A percentile compares a stretch with the other conserved stretches of the same genome.
phyloP scores from a whole-genome alignment of 2,113 vertebrate genomes.

The Seriola dumerili region DNA sequence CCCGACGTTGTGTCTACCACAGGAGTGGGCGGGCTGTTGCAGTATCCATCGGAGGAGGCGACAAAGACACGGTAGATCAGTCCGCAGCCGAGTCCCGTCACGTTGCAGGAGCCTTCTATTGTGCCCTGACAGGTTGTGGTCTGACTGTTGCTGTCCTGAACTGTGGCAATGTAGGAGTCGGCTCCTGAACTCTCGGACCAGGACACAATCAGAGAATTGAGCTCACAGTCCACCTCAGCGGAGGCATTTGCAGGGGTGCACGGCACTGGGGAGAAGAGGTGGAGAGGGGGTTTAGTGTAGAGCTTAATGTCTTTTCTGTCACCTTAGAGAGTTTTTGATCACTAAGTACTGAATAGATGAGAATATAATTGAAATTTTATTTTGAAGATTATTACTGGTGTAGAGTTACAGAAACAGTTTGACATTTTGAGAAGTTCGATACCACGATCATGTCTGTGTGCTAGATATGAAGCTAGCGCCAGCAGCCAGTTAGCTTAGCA shows the following conservation, averaged over 20 bases:
- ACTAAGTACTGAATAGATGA: neutral
- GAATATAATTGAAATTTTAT: neutral
- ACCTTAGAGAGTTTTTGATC: neutral
- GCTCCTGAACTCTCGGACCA: constrained; percentile 81
- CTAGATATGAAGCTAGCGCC: no score
- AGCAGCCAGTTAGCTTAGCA: no score
- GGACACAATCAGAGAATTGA: constrained; percentile 67
- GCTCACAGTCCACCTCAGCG: constrained; percentile 67
- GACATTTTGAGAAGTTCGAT: no score
- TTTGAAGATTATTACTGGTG: neutral
- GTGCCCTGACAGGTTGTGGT: constrained; percentile 77
- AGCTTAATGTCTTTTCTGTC: neutral
- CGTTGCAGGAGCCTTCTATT: constrained; percentile 67
- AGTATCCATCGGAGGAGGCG: constrained; percentile 80
- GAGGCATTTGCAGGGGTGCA: constrained; percentile 76
- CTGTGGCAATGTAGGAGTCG: constrained; percentile 76
- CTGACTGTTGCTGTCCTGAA: constrained; percentile 70
- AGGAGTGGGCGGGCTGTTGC: constrained; percentile 73
- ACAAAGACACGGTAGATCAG: constrained; percentile 79
- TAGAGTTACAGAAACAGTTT: neutral
- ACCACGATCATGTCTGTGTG: no score
- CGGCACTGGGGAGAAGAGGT: constrained; percentile 72
- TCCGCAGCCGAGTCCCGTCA: constrained; percentile 80
- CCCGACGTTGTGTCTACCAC: constrained; percentile 70
- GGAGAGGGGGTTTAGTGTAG: neutral